phyloP scores from a whole-genome alignment of 2,888 invertebrate genomes.

The Sesia apiformis region DNA sequence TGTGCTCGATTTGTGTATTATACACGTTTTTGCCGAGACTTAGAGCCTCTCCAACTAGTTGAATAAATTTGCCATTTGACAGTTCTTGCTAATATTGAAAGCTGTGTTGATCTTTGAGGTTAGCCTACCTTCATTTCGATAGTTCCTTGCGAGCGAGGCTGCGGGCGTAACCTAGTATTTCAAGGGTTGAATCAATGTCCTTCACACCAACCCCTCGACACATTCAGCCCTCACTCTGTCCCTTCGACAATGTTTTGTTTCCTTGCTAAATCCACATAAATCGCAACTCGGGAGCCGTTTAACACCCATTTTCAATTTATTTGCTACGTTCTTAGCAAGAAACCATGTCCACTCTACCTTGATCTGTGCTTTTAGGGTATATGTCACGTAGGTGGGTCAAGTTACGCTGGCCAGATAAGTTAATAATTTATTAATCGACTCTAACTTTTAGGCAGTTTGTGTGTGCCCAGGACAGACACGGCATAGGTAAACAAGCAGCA shows the following conservation, averaged over 20 bases:
- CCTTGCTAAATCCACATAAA: constrained; percentile 1
- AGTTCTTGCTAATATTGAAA: no score
- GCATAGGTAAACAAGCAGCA: not conserved
- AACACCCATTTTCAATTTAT: constrained; percentile 7
- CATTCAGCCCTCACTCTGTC: no score
- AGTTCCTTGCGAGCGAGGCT: no score
- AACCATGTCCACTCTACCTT: not conserved
- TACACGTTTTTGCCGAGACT: no score
- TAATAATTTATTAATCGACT: constrained; percentile 6
- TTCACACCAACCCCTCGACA: no score
- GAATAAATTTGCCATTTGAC: no score
- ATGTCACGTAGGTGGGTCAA: not conserved
- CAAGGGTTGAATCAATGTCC: no score
- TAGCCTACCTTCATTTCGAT: no score
- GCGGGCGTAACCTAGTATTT: no score
- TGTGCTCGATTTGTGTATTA: no score
- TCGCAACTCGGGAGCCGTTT: constrained; percentile 2
- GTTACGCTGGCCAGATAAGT: constrained; percentile 1
- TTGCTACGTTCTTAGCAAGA: constrained; percentile 4
- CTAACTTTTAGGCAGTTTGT: not conserved
- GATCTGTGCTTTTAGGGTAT: not conserved
- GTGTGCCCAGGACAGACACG: not conserved
- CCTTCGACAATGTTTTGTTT: not conserved
- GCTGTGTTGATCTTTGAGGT: no score
- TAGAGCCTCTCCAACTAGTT: no score